Evolutionary conservation across 2,888 invertebrate genomes (phyloP).

Genomic region (Antheraea yamamai): DNA sequence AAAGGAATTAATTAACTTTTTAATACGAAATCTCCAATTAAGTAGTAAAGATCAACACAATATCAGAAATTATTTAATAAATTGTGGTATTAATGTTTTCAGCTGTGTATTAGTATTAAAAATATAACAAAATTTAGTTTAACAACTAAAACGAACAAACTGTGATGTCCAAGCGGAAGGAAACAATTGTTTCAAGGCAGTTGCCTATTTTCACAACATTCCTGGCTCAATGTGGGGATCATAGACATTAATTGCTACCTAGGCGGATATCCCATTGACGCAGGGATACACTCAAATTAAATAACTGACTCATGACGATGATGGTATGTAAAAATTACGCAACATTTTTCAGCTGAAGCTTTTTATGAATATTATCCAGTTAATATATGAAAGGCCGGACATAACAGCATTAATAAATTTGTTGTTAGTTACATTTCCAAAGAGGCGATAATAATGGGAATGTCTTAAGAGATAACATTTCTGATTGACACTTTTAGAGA

Average conservation of each 20-base stretch:
- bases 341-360: neutral
- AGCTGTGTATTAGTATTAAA: neutral
- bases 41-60: neutral
- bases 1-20: too few species aligned
- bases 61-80: neutral
- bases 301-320: neutral
- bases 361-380: neutral
- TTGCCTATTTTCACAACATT: slow-evolving; percentile 11
- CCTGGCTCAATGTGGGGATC: slow-evolving; percentile 7
- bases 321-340: slow-evolving; percentile 12
- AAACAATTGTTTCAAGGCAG: slow-evolving; percentile 3
- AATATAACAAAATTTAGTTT: neutral
- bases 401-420: too few species aligned
- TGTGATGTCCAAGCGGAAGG: neutral
- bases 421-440: too few species aligned
- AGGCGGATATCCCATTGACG: slow-evolving; percentile 14
- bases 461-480: too few species aligned
- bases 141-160: neutral
- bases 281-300: neutral
- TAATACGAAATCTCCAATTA: neutral
- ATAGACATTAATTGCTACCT: slow-evolving; percentile 7
- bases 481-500: neutral
- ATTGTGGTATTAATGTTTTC: neutral
- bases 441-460: too few species aligned
- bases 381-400: neutral